Percentiles rank a stretch among this genome's conserved stretches.
These are phyloP conservation scores for Brevimyrus niger DNA, from an alignment of 2,113 vertebrate species.

Conservation along the genomic window DNA sequence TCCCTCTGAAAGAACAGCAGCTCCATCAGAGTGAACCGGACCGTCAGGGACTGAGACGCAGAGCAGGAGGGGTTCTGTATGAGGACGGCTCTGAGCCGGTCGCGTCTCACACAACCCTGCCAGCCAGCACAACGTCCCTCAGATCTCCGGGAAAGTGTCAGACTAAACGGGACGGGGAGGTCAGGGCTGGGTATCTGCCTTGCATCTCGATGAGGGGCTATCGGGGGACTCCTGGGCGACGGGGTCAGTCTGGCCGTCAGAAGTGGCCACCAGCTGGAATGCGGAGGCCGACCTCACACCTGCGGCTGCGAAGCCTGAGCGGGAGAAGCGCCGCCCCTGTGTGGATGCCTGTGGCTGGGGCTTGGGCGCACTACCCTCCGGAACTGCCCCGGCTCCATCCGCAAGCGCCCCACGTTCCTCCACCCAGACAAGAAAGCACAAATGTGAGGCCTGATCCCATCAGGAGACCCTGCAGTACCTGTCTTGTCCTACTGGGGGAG, in stretches of 20 bases:
- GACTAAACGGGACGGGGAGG: neutral
- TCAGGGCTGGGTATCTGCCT: neutral
- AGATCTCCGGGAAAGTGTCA: slow-evolving; percentile 19
- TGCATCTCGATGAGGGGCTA: slow-evolving; percentile 26
- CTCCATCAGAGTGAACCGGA: neutral
- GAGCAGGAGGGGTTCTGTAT: neutral
- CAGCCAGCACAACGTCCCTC: neutral
- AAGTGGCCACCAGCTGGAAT: slow-evolving; percentile 44
- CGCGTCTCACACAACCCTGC: neutral
- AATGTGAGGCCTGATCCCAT: neutral
- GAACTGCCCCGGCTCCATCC: neutral
- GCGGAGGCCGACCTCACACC: slow-evolving; percentile 40
- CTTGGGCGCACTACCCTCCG: neutral
- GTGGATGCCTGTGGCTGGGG: neutral
- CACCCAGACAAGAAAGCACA: neutral
- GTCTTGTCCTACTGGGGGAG: neutral
- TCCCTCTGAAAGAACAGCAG: neutral
- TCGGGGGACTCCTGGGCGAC: slow-evolving; percentile 30
- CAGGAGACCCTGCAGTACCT: neutral
- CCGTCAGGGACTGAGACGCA: neutral
- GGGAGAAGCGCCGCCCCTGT: neutral
- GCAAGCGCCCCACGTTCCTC: neutral
- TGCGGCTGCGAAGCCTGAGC: neutral
- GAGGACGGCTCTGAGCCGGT: neutral
- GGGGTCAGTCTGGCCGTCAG: slow-evolving; percentile 57